These are phyloP conservation scores for Lampropteryx suffumata DNA, from an alignment of 2,888 invertebrate species.

Conservation along the genomic window DNA sequence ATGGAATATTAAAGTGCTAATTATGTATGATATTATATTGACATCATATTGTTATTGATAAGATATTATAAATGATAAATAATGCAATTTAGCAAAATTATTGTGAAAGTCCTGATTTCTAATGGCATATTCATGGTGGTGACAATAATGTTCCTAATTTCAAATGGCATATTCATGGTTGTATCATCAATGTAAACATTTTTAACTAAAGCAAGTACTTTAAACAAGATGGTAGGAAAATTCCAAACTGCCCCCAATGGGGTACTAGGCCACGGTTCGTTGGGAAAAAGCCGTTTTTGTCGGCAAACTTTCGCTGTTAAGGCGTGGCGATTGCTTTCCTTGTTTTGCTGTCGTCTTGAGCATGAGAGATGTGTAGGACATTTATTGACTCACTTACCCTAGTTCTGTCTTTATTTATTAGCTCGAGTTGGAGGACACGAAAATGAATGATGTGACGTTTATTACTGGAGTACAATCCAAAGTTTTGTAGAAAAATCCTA, in stretches of 20 bases:
- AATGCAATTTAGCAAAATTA: no score
- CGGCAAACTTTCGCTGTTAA: constrained; percentile 1
- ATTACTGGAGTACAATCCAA: neutral
- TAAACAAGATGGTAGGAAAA: neutral
- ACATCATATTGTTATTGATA: no score
- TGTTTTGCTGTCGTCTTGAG: constrained; percentile 7
- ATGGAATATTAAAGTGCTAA: no score
- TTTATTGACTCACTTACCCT: constrained; percentile 15
- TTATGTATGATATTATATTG: no score
- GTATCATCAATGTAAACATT: no score
- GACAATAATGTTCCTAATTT: no score
- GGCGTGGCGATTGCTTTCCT: constrained; percentile 6
- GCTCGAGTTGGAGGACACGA: constrained; percentile 4
- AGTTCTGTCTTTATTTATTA: constrained; percentile 12
- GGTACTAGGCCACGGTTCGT: neutral
- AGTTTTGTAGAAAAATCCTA: neutral
- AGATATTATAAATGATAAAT: no score
- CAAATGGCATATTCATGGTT: neutral
- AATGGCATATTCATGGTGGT: no score
- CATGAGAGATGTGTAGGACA: neutral
- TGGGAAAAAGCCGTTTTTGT: neutral
- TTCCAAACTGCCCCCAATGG: neutral
- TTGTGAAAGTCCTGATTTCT: no score
- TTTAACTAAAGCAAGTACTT: no score
- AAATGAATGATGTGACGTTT: constrained; percentile 5